Evolutionary conservation across 2,797 vertebrate genomes (phyloP).

Genomic region (Carcharodon carcharias): DNA sequence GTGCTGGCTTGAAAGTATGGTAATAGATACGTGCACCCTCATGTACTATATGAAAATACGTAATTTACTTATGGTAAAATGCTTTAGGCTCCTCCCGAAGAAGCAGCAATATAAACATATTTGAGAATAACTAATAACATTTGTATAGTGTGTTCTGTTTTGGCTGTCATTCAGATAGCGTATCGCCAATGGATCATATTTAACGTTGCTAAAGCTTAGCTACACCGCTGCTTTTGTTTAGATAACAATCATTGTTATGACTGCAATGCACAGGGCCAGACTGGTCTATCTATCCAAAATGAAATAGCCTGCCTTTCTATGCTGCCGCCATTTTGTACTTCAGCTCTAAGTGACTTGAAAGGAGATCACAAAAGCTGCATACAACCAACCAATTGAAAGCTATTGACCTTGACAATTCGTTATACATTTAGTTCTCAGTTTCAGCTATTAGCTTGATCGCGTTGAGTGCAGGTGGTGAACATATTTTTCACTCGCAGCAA

Average conservation of each 20-base stretch:
- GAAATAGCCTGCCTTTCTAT: conserved; percentile 1
- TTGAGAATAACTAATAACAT: neutral
- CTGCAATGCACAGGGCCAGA: conserved; percentile 24
- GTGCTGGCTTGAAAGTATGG: neutral
- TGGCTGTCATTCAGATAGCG: neutral
- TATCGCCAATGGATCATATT: neutral
- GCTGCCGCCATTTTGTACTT: conserved; percentile 36
- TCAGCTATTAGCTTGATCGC: conserved; percentile 17
- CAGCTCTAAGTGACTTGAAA: conserved; percentile 34
- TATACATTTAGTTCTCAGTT: conserved; percentile 28
- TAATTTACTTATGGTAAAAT: neutral
- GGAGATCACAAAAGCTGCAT: conserved; percentile 28
- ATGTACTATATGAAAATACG: neutral
- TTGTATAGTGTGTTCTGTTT: neutral
- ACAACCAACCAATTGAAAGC: conserved; percentile 26
- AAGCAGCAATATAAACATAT: neutral
- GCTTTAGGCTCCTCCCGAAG: neutral
- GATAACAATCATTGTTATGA: conserved; percentile 15
- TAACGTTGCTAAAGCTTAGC: neutral
- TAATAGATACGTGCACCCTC: neutral
- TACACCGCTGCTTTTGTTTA: neutral
- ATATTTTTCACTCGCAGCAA: neutral
- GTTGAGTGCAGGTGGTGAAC: neutral
- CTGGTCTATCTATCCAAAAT: conserved; percentile 22
- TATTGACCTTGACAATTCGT: conserved; percentile 36